phyloP scores from a whole-genome alignment of 2,888 invertebrate species.

The Parnassius orleans region DNA sequence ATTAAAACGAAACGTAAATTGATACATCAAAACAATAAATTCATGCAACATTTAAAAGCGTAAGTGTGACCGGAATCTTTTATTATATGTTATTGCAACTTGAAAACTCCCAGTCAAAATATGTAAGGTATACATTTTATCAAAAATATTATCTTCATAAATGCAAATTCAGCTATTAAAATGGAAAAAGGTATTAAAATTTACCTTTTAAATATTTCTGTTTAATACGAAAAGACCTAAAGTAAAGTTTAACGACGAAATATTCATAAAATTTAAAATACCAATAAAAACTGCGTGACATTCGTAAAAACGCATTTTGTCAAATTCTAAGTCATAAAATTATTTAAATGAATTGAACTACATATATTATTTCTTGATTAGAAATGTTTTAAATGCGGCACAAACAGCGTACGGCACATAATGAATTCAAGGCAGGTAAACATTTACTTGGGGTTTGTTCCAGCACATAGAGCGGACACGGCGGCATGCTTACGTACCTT shows the following conservation, averaged over 20 bases:
- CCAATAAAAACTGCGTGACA: conserved; percentile 9
- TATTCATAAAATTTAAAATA: background rate
- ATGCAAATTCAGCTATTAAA: too few relatives aligned
- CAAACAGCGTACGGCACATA: conserved; percentile 32
- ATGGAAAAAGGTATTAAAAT: background rate
- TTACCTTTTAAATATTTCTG: background rate
- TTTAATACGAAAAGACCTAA: too few relatives aligned
- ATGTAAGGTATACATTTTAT: too few relatives aligned
- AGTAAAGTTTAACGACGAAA: too few relatives aligned
- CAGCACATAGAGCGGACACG: conserved; percentile 41
- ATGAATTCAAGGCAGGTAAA: conserved; percentile 39
- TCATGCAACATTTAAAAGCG: conserved; percentile 25
- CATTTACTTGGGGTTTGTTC: conserved; percentile 32
- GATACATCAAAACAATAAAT: background rate
- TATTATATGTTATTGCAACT: too few relatives aligned
- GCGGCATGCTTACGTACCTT: conserved; percentile 69
- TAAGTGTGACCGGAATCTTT: background rate
- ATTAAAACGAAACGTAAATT: conserved; percentile 14
- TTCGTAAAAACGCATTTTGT: conserved; percentile 20
- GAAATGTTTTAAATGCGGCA: conserved; percentile 19
- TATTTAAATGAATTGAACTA: conserved; percentile 2
- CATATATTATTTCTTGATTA: background rate
- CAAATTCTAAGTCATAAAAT: background rate
- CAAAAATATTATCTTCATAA: too few relatives aligned
- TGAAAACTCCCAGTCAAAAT: too few relatives aligned